Base-by-base conservation (phyloP, 2,797 vertebrate genomes). In the Diglossa cyanea region DNA sequence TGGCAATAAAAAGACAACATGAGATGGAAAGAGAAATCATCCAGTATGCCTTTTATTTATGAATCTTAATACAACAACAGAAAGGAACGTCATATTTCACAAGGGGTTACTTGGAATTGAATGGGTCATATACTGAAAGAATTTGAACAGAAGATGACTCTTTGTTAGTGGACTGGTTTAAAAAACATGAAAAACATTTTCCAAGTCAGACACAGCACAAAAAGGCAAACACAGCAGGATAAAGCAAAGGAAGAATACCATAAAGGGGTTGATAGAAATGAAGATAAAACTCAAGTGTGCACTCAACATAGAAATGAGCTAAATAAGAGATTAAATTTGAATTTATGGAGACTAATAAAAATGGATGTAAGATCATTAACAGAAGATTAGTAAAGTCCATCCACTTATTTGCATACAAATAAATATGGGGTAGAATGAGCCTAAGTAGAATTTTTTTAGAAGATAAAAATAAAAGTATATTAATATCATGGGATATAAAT, bases 261-360 rank as follows among this genome's bases (percentile, higher is more conserved):
- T 71, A 51, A 80, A 75, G 42, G 66, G 26, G 5, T 26, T 58
- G 30, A 90, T 17, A 85, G 61, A 88, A 82, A 61, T 30, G 40
- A 90, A 82, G 83, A 86, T 75, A 94, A 93, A 95, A 78, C 21
- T 33, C 54, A 94, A 90, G 50, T 39, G 48, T 67, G 24, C 48
- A 51, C 44, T 95, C 55, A 87, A 74, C 53, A 26, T n/a, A 88
- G 74, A 96, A 96, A 84, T 65, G 40, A 83, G 25, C 30, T 78
- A 80, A 89, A 84, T 60, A 83, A 71, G 45, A 94, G 26, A 88
- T 75, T 73, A 84, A 51, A 87, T 75, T 63, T 70, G 67, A 82
- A 93, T 95, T 93, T 88, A 83, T 77, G 13, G 30, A 79, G 10
- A 35, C 65, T 61, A 73, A 86, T 85, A 95, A 97, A 91, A 58